phyloP scores from a whole-genome alignment of 1,140 invertebrate genomes.

The Antheraea pernyi region DNA sequence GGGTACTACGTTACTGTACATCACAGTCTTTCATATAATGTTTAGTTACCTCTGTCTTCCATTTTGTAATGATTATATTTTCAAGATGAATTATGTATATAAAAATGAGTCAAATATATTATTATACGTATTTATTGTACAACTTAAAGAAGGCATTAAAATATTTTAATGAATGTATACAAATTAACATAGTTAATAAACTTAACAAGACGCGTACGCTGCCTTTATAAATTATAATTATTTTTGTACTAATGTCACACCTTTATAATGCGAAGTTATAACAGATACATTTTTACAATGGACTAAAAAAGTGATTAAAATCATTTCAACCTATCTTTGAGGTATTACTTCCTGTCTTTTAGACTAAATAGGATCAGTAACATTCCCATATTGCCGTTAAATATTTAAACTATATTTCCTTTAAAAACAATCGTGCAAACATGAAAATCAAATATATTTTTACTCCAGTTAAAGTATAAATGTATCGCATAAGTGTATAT shows the following conservation, averaged over 20 bases:
- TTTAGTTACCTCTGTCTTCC: conserved; percentile 6
- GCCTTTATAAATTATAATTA: background rate
- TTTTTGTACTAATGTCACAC: background rate
- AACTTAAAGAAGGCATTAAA: background rate
- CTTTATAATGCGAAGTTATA: too few species aligned
- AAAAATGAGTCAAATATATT: background rate
- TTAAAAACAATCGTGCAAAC: background rate
- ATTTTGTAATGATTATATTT: conserved; percentile 9
- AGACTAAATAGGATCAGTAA: background rate
- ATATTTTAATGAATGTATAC: background rate
- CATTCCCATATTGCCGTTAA: background rate
- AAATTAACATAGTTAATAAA: background rate
- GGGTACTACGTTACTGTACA: background rate
- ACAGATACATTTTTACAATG: too few species aligned
- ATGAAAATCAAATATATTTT: background rate
- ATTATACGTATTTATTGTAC: background rate
- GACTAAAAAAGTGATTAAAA: background rate
- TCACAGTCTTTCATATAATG: conserved; percentile 5
- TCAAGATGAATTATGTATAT: background rate
- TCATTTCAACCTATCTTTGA: background rate
- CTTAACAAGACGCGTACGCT: background rate
- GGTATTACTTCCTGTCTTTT: background rate
- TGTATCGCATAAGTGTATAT: background rate
- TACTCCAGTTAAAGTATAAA: background rate
- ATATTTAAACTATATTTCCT: background rate